Evolutionary conservation across 2,888 invertebrate species (phyloP).

Genomic region (Julus scandinavius): DNA sequence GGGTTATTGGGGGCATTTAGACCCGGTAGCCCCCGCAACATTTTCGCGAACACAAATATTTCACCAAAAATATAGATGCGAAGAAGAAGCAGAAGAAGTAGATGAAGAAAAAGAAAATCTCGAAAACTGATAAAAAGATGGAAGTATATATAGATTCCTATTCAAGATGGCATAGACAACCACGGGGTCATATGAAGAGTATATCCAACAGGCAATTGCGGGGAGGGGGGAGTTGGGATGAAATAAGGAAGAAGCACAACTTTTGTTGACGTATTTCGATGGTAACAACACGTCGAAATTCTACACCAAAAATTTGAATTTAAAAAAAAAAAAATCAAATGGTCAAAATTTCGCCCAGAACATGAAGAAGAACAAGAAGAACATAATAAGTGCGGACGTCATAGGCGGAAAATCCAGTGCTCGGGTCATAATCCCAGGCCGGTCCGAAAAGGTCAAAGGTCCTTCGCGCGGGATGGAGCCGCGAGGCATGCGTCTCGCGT

Average conservation of each 20-base stretch:
- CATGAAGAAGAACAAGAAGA: background rate
- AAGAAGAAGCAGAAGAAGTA: background rate
- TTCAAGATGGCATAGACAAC: background rate
- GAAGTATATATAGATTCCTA: conserved; percentile 28
- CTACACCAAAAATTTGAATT: background rate
- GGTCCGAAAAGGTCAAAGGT: conserved; percentile 35
- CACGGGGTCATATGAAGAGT: background rate
- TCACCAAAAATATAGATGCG: background rate
- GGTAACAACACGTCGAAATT: background rate
- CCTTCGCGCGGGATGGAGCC: conserved; percentile 36
- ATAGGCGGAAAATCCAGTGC: background rate
- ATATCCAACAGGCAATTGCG: background rate
- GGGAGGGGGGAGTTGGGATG: no score
- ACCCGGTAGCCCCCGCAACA: conserved; percentile 58
- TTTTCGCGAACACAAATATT: conserved; percentile 27
- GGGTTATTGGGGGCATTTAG: conserved; percentile 75
- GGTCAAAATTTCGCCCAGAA: background rate
- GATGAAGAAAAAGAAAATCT: no score
- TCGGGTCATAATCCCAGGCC: background rate
- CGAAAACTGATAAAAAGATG: background rate
- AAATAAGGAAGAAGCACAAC: background rate
- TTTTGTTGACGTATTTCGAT: background rate
- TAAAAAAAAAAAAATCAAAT: background rate
- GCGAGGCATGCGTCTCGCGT: conserved; percentile 44
- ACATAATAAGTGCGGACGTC: background rate